These are phyloP conservation scores for Hephaestus fuliginosus DNA, from an alignment of 2,797 vertebrate species.

Conservation along the genomic window DNA sequence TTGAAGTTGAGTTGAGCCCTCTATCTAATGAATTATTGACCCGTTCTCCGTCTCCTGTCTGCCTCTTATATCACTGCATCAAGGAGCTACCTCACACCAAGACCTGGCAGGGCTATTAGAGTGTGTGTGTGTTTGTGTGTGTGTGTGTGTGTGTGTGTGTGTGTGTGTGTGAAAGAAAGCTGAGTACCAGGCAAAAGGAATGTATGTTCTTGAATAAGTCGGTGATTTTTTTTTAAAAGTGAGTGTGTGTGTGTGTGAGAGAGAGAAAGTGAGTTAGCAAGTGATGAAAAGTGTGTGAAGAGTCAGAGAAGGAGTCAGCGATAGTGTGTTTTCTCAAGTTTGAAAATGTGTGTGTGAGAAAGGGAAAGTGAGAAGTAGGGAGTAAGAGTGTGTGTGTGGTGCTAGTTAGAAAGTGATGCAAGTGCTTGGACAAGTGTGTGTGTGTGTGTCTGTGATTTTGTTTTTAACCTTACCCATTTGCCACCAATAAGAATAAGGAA, in stretches of 20 bases:
- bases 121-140: constrained; percentile 28
- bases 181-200: background rate
- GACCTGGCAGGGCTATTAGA: constrained; percentile 43
- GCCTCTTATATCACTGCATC: constrained; percentile 70
- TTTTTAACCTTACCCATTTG: background rate
- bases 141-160: constrained; percentile 11
- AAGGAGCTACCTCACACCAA: constrained; percentile 56
- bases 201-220: constrained; percentile 5
- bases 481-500: background rate
- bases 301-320: background rate
- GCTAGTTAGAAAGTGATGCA: background rate
- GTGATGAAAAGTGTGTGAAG: constrained; percentile 3
- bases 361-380: background rate
- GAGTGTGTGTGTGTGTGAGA: background rate
- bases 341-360: background rate
- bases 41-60: constrained; percentile 55
- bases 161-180: background rate
- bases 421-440: background rate
- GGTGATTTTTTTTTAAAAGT: background rate
- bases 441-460: background rate
- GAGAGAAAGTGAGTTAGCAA: background rate
- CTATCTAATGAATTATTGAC: constrained; percentile 81
- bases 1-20: constrained; percentile 73
- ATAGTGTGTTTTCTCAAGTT: background rate
- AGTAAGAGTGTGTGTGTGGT: background rate